phyloP scores from a whole-genome alignment of 1,140 invertebrate genomes.

The Apocrypta bakeri region DNA sequence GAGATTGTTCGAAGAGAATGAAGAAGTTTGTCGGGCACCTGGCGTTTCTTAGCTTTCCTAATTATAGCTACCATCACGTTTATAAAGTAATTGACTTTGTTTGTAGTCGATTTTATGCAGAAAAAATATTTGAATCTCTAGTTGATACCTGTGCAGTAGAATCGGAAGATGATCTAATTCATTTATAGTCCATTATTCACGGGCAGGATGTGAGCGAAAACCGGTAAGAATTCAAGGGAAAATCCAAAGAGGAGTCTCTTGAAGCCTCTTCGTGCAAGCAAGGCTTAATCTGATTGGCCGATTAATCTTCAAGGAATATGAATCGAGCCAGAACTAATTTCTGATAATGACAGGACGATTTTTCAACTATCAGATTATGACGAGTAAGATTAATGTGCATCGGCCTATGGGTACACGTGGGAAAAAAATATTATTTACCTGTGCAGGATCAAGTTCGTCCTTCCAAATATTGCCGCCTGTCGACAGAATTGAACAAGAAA shows the following conservation, averaged over 20 bases:
- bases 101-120: no score
- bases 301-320: constrained; percentile 37
- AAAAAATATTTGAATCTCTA: neutral
- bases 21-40: neutral
- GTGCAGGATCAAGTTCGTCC: neutral
- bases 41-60: no score
- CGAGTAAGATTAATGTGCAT: constrained; percentile 1
- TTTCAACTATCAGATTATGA: constrained; percentile 15
- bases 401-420: neutral
- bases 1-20: neutral
- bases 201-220: neutral
- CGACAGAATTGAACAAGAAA: neutral
- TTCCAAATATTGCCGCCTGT: neutral
- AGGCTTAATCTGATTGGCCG: constrained; percentile 17
- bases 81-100: no score
- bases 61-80: no score
- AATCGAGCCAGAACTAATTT: constrained; percentile 28
- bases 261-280: neutral
- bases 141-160: neutral
- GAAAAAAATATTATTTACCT: constrained; percentile 23
- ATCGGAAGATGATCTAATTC: constrained; percentile 1
- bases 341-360: constrained; percentile 30
- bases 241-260: neutral
- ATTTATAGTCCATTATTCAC: neutral
- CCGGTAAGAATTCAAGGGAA: neutral